These are phyloP conservation scores for Penaeus chinensis DNA, from an alignment of 1,140 invertebrate species.

Conservation along the genomic window DNA sequence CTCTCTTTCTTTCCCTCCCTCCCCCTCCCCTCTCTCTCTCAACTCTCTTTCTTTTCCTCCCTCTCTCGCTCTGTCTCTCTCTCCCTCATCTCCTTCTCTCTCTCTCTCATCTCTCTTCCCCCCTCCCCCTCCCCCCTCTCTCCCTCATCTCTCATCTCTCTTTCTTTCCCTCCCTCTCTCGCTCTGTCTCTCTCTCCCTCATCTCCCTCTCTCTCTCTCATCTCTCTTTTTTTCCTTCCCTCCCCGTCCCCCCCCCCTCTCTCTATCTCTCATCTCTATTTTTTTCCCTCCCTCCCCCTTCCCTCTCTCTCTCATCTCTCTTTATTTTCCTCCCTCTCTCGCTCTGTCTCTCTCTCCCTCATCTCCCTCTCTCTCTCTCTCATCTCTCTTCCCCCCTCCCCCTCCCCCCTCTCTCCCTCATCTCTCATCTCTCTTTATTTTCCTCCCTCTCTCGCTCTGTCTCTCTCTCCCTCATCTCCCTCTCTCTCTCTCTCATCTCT, in stretches of 20 bases:
- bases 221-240: too few species aligned
- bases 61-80: too few species aligned
- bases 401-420: not conserved
- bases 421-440: not conserved
- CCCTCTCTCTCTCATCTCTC: too few species aligned
- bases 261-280: too few species aligned
- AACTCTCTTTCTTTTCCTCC: too few species aligned
- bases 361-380: not conserved
- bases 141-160: not conserved
- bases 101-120: not conserved
- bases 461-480: slow-evolving; percentile 3
- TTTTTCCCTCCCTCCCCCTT: too few species aligned
- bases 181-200: not conserved
- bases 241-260: too few species aligned
- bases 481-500: not conserved
- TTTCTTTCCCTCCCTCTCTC: not conserved
- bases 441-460: not conserved
- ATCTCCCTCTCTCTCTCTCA: too few species aligned
- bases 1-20: too few species aligned
- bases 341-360: not conserved
- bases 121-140: not conserved
- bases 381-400: not conserved
- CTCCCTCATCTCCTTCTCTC: not conserved
- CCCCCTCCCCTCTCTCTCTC: too few species aligned
- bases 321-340: too few species aligned